Base-by-base conservation (phyloP, 2,888 invertebrate species). In the Cryptus armator region DNA sequence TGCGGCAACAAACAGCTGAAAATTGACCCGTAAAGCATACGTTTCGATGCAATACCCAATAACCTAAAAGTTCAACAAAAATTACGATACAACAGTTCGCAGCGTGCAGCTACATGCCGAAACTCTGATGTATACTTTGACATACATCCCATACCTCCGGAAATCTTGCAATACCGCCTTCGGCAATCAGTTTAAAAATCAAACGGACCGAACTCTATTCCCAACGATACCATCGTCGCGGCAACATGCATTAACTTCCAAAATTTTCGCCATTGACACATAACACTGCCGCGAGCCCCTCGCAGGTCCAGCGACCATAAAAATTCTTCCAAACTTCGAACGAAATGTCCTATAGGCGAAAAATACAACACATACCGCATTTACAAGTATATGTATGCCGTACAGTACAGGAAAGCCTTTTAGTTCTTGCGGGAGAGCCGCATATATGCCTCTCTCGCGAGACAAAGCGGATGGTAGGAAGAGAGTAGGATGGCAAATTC, bases 401-500 rank as follows among this genome's bases (percentile, higher is more conserved):
- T 24, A 24, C 24, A 83, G 74, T 75, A 83, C 83, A 75, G 64
- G 79, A 75, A 75, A 75, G 83, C 75, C 74, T 83, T 79, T 83
- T 79, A 75, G 83, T 75, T 83, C 79, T 74, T 79, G 75, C 75
- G 62, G 71, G 76, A 82, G 82, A 75, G 68, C 68, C 66, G 82
- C 81, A 75, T 74, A 75, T 74, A 79, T 67, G 78, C 71, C 75
- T 56, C 79, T 64, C 48, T 81, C 74, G 72, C 78, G 74, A 68
- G 66, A 83, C 82, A 76, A 79, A 85, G 82, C 81, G 74, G 70
- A 48, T 66, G 51, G 68, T 71, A 71, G 71, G 67, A 64, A 66
- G 32, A 56, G 53, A 51, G 48, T 19, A 44, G 44, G 29, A 46
- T 46, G 76, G 66, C 64, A 51, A 76, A 64, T 59, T 37, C 43